phyloP scores from a whole-genome alignment of 1,140 invertebrate species.

The Trachymyrmex cornetzi region DNA sequence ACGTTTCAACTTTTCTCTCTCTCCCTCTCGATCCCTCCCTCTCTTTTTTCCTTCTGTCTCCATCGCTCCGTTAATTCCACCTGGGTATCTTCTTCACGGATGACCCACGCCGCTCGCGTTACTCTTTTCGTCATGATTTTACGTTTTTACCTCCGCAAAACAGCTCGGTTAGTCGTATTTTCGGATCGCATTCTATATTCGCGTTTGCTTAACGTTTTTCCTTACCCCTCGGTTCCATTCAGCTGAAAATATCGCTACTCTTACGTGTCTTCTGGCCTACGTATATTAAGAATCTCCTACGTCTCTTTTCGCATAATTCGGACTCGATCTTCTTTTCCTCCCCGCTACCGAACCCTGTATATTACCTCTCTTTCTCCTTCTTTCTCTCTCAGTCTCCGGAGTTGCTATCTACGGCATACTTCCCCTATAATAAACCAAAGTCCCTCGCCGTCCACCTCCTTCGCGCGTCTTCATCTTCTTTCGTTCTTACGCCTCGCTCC shows the following conservation, averaged over 20 bases:
- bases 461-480: constrained; percentile 17
- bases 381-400: constrained; percentile 56
- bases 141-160: neutral
- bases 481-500: constrained; percentile 15
- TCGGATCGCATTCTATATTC: constrained; percentile 29
- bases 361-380: constrained; percentile 24
- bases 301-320: constrained; percentile 35
- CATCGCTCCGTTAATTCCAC: constrained; percentile 46
- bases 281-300: constrained; percentile 24
- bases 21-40: neutral
- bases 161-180: constrained; percentile 21
- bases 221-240: neutral
- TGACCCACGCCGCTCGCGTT: constrained; percentile 28
- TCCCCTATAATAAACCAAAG: constrained; percentile 66
- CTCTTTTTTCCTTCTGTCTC: neutral
- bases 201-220: neutral
- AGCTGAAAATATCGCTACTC: constrained; percentile 51
- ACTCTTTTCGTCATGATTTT: neutral
- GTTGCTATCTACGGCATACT: constrained; percentile 68
- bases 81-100: constrained; percentile 25
- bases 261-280: neutral
- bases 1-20: constrained; percentile 26
- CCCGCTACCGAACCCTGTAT: neutral
- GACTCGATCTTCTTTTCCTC: constrained; percentile 2
- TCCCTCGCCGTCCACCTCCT: constrained; percentile 21